Conservation (phyloP, 2,797 vertebrate genomes). For the Decapterus maruadsi region DNA sequence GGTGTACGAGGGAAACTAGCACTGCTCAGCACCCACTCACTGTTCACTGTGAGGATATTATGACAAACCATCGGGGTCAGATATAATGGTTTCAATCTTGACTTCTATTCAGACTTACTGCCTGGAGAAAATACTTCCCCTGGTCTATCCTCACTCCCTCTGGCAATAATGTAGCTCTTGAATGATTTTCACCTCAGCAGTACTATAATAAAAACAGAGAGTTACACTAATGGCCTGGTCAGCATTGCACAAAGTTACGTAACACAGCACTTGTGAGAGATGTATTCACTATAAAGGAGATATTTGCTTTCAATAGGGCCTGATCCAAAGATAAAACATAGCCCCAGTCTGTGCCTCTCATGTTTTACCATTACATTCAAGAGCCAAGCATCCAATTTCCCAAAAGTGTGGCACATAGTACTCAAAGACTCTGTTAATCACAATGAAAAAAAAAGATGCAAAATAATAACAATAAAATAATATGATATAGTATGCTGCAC, state of each 20-base stretch:
- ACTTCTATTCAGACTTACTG: constrained; percentile 53
- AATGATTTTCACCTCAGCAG: constrained; percentile 55
- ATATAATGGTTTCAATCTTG: constrained; percentile 57
- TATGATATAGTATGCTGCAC: background rate
- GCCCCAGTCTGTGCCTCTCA: background rate
- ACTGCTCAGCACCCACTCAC: constrained; percentile 54
- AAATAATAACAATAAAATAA: background rate
- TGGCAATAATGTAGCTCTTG: constrained; percentile 47
- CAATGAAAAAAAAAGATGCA: background rate
- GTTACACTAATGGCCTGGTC: constrained; percentile 40
- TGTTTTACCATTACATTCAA: background rate
- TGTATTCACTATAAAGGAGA: constrained; percentile 31
- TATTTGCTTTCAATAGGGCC: constrained; percentile 16
- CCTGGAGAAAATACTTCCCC: constrained; percentile 51
- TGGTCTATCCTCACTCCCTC: constrained; percentile 31
- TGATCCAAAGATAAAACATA: constrained; percentile 7
- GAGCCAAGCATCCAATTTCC: background rate
- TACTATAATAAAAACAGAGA: constrained; percentile 42
- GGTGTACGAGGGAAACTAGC: constrained; percentile 33
- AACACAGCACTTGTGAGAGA: constrained; percentile 37
- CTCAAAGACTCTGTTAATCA: background rate
- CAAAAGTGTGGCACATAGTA: background rate
- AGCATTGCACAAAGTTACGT: constrained; percentile 26
- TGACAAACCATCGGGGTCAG: constrained; percentile 62
- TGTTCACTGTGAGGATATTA: constrained; percentile 64